phyloP scores from a whole-genome alignment of 2,113 vertebrate genomes.

The Hippocampus comes region DNA sequence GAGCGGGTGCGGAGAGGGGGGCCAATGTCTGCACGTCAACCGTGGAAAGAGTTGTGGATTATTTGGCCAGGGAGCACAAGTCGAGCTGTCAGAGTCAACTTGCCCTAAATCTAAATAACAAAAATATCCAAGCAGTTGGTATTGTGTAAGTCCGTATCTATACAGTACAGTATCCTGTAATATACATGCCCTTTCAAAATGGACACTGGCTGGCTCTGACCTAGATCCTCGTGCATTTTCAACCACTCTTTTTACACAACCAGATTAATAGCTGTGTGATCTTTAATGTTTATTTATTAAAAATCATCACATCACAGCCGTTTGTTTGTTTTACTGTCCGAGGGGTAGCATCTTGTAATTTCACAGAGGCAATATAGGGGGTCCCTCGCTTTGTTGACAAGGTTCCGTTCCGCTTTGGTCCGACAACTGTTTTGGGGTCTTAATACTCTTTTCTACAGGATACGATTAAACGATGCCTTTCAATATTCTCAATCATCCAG shows the following conservation, averaged over 20 bases:
- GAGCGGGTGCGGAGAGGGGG: not conserved
- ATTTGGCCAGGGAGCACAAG: slow-evolving; percentile 46
- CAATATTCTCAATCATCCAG: too few relatives aligned
- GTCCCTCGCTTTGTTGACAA: not conserved
- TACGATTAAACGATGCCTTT: too few relatives aligned
- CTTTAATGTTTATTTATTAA: not conserved
- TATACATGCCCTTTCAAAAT: too few relatives aligned
- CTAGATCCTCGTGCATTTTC: too few relatives aligned
- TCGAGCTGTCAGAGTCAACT: slow-evolving; percentile 39
- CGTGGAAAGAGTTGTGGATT: slow-evolving; percentile 26
- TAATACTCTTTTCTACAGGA: too few relatives aligned
- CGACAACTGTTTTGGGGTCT: too few relatives aligned
- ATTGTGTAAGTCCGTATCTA: slow-evolving; percentile 1
- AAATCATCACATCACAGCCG: not conserved
- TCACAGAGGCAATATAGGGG: not conserved
- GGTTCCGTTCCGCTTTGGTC: not conserved
- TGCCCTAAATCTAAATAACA: slow-evolving; percentile 47
- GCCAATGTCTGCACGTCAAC: not conserved
- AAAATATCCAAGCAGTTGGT: slow-evolving; percentile 24
- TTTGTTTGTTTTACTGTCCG: not conserved
- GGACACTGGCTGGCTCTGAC: too few relatives aligned
- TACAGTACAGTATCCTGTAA: too few relatives aligned
- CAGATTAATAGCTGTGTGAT: not conserved
- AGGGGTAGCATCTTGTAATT: not conserved
- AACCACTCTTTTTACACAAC: not conserved